Evolutionary conservation across 2,888 invertebrate genomes (phyloP), one percentile per base, ranked within the genome.

Genomic region (Lasioglossum malachurum): DNA sequence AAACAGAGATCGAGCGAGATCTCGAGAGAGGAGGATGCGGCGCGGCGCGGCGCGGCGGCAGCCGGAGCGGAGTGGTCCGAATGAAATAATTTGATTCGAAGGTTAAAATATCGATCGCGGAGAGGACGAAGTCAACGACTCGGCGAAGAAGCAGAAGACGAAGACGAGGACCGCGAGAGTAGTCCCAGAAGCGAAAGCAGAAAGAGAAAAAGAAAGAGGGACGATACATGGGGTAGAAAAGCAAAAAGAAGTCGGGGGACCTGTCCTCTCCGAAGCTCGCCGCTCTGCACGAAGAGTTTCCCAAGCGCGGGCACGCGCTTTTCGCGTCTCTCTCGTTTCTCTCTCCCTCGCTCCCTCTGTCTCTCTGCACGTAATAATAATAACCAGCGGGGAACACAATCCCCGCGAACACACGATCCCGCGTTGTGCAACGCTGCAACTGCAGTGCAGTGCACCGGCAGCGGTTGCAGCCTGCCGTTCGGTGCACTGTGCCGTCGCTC

Each of bases 401-500:
- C 83, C 86, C 87, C 83, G 88, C 86, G 88, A 35, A 87, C 85
- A 89, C 87, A 90, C 90, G 90, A 86, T 87, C 83, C 83, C 77
- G 77, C 87, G 87, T 90, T 89, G 92, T 88, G 88, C 90, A 91
- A 92, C 78, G 88, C 67, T 84, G 86, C 82, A 83, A 87, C 86
- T 87, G 86, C 88, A 82, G 78, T 82, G 85, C 84, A 80, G 82
- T 84, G 86, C 83, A 88, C 88, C 83, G 67, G 35, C 75, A 69
- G 67, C 31, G 31, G 35, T 10, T 23, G 53, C 69, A 69, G 69
- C 23, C 69, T 23, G 69, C 38, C 69, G 69, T 7, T 31, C 67
- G 19, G 67, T 12, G 60, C 60, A 23, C 23, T 10, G 53, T 53
- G 53, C 23, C 53, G 53, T 23, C 53, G 53, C 10, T 53, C 10